phyloP scores from a whole-genome alignment of 2,888 invertebrate genomes.

The Acleris sparsana region DNA sequence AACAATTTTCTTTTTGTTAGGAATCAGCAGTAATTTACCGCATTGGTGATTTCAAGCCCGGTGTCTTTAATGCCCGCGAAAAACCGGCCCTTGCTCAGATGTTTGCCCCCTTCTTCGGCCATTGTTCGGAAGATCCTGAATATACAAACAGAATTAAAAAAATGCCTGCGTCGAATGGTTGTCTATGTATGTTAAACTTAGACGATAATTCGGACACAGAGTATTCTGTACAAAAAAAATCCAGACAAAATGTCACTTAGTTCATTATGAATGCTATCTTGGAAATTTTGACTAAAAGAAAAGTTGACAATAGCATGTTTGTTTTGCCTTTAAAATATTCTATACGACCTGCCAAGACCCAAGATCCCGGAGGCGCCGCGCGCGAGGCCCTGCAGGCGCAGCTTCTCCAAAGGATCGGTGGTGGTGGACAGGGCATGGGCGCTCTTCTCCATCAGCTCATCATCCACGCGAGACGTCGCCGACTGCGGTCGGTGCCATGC shows the following conservation, averaged over 20 bases:
- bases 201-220: too few species aligned
- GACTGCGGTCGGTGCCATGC: conserved; percentile 88
- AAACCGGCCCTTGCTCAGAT: conserved; percentile 92
- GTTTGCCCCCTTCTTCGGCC: conserved; percentile 95
- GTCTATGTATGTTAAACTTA: too few species aligned
- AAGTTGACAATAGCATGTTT: too few species aligned
- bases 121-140: conserved; percentile 92
- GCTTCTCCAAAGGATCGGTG: conserved; percentile 91
- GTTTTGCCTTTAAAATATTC: too few species aligned
- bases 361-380: conserved; percentile 95
- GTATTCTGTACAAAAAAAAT: too few species aligned
- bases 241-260: too few species aligned
- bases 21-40: conserved; percentile 51
- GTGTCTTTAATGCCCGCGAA: conserved; percentile 89
- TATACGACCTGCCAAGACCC: conserved; percentile 93
- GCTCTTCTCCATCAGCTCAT: conserved; percentile 90
- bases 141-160: conserved; percentile 12
- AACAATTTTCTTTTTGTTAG: background rate
- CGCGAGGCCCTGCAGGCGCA: conserved; percentile 92
- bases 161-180: too few species aligned
- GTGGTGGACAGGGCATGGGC: conserved; percentile 86
- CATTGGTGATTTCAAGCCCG: conserved; percentile 87
- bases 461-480: conserved; percentile 89
- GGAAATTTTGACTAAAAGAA: too few species aligned
- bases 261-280: too few species aligned